These are phyloP conservation scores for Actinia tenebrosa DNA, from an alignment of 64 coral and sea anemone genomes.

Conservation along the genomic window DNA sequence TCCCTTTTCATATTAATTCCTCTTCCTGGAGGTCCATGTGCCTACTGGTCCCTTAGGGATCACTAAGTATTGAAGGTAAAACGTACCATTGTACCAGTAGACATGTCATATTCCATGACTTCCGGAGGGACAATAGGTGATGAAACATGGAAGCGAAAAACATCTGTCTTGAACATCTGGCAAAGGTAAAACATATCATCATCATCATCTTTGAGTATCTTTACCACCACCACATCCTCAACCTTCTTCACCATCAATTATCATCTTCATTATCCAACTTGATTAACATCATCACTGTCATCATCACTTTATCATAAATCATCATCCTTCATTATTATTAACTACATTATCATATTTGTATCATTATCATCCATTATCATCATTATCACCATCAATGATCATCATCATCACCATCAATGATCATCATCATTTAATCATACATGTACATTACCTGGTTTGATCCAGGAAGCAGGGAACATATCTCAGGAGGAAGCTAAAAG, in stretches of 20 bases:
- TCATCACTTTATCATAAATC: too few relatives aligned
- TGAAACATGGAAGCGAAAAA: slow-evolving; percentile 66
- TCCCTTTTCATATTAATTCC: too few relatives aligned
- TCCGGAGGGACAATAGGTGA: slow-evolving; percentile 74
- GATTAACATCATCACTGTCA: too few relatives aligned
- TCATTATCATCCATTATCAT: neutral
- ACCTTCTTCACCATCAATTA: neutral
- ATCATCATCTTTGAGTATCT: neutral
- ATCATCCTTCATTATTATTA: too few relatives aligned
- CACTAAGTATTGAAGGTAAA: too few relatives aligned
- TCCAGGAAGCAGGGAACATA: neutral
- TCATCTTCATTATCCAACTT: neutral
- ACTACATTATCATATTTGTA: neutral
- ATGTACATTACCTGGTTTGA: slow-evolving; percentile 1
- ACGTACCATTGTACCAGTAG: slow-evolving; percentile 52
- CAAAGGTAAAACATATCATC: neutral
- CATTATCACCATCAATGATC: neutral
- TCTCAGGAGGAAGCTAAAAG: neutral
- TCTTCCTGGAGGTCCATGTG: too few relatives aligned
- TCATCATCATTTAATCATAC: neutral
- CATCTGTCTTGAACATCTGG: slow-evolving; percentile 71
- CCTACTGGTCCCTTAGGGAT: too few relatives aligned
- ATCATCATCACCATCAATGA: neutral
- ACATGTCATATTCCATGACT: slow-evolving; percentile 84
- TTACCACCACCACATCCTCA: neutral